Base-by-base conservation (phyloP, 2,888 invertebrate species). In the Melangyna quadrimaculata region DNA sequence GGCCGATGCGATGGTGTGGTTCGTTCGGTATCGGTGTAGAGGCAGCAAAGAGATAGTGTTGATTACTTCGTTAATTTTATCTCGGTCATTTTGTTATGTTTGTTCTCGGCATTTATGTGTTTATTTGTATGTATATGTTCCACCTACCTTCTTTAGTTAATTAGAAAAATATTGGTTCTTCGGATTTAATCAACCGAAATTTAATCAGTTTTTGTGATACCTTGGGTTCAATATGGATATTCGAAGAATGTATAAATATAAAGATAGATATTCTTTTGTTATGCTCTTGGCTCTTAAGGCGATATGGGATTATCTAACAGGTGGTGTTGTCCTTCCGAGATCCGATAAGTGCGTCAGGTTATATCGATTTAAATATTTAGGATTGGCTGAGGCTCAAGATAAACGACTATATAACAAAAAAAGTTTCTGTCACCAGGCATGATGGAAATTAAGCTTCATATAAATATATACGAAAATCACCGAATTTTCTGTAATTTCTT, bases 41-140 rank as follows among this genome's bases (percentile, higher is more conserved):
- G 24, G 29, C 45, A 29, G 27, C 12, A 22, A n/a, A 22, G 5
- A 22, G 29, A 69, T n/a, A 37, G 53, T 53, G 69, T 37, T 53
- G 53, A 69, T 55, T 70, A 55, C 55, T 70, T 70, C 29, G 70
- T 70, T 70, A 57, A 70, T 43, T 70, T 70, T 57, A 70, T 70
- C 70, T 70, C 29, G 70, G 55, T 51, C 70, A 37, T 59, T 59
- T 59, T 37, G 59, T 37, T 37, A 3, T 59, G 22, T 59, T 22
- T 37, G 19, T 59, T 35, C 17, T 19, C 19, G 24, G 19, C 27
- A 40, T 40, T 1, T 17, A 17, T 32, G 10, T 55, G 17, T 22
- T n/a, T n/a, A n/a, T n/a, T n/a, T 3, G 24, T 24, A 19, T 24
- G 2, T 14, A 5, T 22, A 40, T 24, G 17, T 14, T 12, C 45